Percentiles rank a stretch among this genome's conserved stretches.
These are phyloP conservation scores for Helobdella robusta DNA, from an alignment of 2,888 invertebrate genomes.

Conservation along the genomic window DNA sequence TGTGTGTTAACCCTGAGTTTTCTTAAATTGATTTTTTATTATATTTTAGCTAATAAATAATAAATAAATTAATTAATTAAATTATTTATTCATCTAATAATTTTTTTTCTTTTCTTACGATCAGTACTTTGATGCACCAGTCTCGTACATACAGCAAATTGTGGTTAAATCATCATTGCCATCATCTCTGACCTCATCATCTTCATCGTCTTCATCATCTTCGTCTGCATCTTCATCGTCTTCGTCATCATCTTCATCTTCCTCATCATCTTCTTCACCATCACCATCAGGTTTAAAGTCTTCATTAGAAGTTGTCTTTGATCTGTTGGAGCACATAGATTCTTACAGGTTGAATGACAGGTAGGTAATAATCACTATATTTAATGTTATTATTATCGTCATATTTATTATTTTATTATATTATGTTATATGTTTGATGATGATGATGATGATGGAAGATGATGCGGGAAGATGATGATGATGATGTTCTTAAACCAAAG, in stretches of 20 bases:
- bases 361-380: no score
- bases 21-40: background rate
- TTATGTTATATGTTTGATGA: no score
- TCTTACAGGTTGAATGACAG: constrained; percentile 68
- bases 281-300: constrained; percentile 49
- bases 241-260: constrained; percentile 63
- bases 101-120: background rate
- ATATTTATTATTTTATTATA: no score
- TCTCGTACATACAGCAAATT: constrained; percentile 53
- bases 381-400: no score
- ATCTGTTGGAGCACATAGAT: constrained; percentile 71
- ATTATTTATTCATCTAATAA: background rate
- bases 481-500: no score
- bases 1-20: background rate
- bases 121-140: constrained; percentile 52
- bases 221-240: constrained; percentile 72
- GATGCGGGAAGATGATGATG: no score
- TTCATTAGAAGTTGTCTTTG: constrained; percentile 78
- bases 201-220: constrained; percentile 79
- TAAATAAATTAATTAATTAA: background rate
- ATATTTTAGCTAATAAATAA: no score
- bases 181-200: constrained; percentile 68
- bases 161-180: constrained; percentile 60
- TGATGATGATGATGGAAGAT: no score
- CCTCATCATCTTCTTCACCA: constrained; percentile 68